Base-by-base conservation (phyloP, 1,140 invertebrate genomes). In the Sycophila sp. region DNA sequence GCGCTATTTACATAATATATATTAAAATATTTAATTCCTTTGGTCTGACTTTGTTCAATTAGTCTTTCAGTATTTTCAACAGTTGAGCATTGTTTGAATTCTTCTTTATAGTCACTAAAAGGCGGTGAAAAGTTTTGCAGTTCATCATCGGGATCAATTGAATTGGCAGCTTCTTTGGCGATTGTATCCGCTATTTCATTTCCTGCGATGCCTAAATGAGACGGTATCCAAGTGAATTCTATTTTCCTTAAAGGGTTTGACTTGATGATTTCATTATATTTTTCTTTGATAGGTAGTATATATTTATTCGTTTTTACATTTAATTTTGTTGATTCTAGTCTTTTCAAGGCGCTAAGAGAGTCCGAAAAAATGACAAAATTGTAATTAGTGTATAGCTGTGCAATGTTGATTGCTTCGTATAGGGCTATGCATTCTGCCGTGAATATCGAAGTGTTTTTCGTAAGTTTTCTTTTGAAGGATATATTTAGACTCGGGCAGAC, bases 391-490 rank as follows among this genome's bases (percentile, higher is more conserved):
- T 55, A 15, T 34, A 1, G 17, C 3, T 30, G 24, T 2, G 22
- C 36, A 30, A 56, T 8, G 15, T 56, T 45, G 8, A 66, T 4
- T 2, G 34, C 64, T 15, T 66, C 51, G n/a, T 28, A 34, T 1
- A 66, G 11, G n/a, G 49, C 64, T 34, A 66, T 42, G 13, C 64
- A 55, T 42, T 66, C 64, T 28, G 49, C 51, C 6, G 62, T 64
- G 13, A 34, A 64, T 2, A 63, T 47, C 7, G 59, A 63, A 1
- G 24, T 15, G 17, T 56, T 7, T 15, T 11, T 56, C 1, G 17
- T 2, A n/a, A 56, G 17, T 13, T 13, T 28, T 32, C 11, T 32
- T 8, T n/a, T 56, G 22, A 34, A 19, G 2, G 1, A 15, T 10
- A 38, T 38, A 13, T 59, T 40, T 15, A 59, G 19, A 24, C 24